These are phyloP conservation scores for Poecilobothrus nobilitatus DNA, from an alignment of 2,888 invertebrate genomes.

Conservation along the genomic window DNA sequence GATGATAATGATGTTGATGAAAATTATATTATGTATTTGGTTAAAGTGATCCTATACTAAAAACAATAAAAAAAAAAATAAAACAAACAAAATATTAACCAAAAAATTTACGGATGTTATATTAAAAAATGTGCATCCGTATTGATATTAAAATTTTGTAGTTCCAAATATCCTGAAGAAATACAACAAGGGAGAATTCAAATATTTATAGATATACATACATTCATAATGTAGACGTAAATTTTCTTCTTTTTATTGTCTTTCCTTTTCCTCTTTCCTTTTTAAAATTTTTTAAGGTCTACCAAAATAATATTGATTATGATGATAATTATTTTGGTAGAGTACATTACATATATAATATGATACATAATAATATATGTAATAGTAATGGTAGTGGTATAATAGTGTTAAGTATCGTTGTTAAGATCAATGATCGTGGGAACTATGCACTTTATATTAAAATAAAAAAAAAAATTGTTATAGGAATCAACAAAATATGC, in stretches of 20 bases:
- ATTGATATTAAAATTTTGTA: neutral
- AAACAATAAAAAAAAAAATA: neutral
- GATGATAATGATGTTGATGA: too few species aligned
- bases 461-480: too few species aligned
- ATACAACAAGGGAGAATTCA: neutral
- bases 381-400: neutral
- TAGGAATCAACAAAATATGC: too few species aligned
- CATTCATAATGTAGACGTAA: too few species aligned
- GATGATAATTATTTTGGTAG: neutral
- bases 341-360: neutral
- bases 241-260: too few species aligned
- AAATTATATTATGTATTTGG: too few species aligned
- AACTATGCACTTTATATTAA: neutral
- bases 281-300: too few species aligned
- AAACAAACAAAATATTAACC: neutral
- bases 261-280: too few species aligned
- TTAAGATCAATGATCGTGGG: neutral
- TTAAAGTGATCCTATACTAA: too few species aligned
- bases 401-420: neutral
- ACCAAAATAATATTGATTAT: neutral
- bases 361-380: neutral
- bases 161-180: neutral
- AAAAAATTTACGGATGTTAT: neutral
- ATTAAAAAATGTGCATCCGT: conserved; percentile 3
- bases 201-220: too few species aligned